Conservation (phyloP, 2,888 invertebrate species). For the Lordiphosa andalusiaca region DNA sequence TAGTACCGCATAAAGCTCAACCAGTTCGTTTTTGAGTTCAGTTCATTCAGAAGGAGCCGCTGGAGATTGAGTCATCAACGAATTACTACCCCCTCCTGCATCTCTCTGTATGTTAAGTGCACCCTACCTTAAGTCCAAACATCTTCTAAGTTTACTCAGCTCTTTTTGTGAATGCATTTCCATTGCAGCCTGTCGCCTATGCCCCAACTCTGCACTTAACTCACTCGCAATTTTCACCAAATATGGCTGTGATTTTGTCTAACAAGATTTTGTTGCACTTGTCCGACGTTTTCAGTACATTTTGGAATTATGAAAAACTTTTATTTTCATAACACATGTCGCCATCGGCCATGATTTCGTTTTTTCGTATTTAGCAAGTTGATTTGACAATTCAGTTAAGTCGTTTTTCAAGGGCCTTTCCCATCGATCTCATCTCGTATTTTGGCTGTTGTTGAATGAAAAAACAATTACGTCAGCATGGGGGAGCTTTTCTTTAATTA, state of each 20-base stretch:
- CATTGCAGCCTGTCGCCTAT: conserved; percentile 23
- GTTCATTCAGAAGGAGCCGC: conserved; percentile 59
- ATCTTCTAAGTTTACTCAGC: conserved; percentile 30
- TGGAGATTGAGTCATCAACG: conserved; percentile 62
- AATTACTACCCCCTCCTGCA: conserved; percentile 3
- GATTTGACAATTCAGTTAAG: conserved; percentile 19
- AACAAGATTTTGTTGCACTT: conserved; percentile 66
- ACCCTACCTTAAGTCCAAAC: conserved; percentile 15
- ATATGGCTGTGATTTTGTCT: conserved; percentile 72
- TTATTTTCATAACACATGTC: conserved; percentile 46
- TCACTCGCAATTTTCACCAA: conserved; percentile 69
- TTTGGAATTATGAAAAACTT: conserved; percentile 65
- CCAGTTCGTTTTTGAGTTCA: conserved; percentile 46
- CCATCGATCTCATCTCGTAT: not conserved
- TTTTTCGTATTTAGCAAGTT: conserved; percentile 53
- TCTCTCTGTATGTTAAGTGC: not conserved
- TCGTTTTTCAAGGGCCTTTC: conserved; percentile 35
- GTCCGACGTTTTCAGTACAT: conserved; percentile 35
- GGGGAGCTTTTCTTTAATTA: conserved; percentile 56
- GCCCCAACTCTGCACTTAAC: conserved; percentile 32
- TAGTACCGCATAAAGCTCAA: conserved; percentile 41
- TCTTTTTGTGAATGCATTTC: conserved; percentile 2
- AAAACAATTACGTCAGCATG: conserved; percentile 57
- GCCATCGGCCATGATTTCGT: conserved; percentile 51
- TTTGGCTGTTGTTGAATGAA: conserved; percentile 51